Evolutionary conservation across 2,113 vertebrate species (phyloP).

Genomic region (Catharus bicknelli): DNA sequence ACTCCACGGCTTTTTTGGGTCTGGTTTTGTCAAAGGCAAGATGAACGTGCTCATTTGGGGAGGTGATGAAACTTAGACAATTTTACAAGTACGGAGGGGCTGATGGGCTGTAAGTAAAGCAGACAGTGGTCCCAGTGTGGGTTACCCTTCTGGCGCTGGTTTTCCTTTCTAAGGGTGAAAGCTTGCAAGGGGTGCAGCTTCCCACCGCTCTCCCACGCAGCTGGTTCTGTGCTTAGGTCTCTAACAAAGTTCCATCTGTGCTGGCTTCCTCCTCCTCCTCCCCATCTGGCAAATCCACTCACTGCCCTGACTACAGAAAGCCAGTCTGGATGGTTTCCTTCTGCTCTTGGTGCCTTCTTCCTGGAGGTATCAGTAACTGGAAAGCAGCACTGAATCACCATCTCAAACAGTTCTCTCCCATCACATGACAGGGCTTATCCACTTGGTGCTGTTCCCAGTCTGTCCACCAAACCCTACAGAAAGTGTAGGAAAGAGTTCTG

Average conservation of each 20-base stretch:
- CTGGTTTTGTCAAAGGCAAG: not conserved
- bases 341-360: not conserved
- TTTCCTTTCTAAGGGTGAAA: not conserved
- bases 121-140: not conserved
- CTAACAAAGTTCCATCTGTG: not conserved
- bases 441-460: not conserved
- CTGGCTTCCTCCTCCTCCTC: not conserved
- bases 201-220: not conserved
- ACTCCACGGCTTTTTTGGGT: not conserved
- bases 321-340: not conserved
- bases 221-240: not conserved
- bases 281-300: slow-evolving; percentile 23
- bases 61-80: not conserved
- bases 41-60: not conserved
- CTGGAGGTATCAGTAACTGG: not conserved
- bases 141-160: not conserved
- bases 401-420: not conserved
- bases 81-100: not conserved
- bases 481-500: not conserved
- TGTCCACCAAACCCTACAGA: not conserved
- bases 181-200: not conserved
- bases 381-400: not conserved
- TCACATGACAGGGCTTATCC: not conserved
- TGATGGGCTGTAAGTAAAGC: not conserved
- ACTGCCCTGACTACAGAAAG: not conserved